Evolutionary conservation across 2,888 invertebrate genomes (phyloP).

Genomic region (Trissoscelio sp.): DNA sequence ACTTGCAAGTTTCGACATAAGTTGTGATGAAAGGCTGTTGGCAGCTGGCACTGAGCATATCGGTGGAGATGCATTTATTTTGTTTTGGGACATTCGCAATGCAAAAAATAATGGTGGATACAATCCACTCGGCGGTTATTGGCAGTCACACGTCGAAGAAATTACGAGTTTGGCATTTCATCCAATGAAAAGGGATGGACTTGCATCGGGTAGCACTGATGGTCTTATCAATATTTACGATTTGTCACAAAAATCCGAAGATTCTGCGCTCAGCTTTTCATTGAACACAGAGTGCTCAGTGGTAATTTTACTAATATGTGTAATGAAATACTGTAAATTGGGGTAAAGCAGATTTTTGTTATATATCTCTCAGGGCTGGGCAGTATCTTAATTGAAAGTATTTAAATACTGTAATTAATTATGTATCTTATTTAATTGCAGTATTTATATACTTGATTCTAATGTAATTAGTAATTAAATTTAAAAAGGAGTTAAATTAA

Average conservation of each 20-base stretch:
- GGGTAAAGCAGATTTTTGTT: no score
- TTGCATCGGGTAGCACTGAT: conserved; percentile 92
- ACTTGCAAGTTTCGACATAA: conserved; percentile 90
- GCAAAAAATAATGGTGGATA: conserved; percentile 79
- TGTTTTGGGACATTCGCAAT: conserved; percentile 92
- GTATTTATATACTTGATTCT: no score
- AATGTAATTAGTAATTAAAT: no score
- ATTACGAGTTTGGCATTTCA: conserved; percentile 88
- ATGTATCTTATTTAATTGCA: no score
- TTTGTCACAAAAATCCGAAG: conserved; percentile 89
- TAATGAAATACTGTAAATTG: no score
- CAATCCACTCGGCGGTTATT: conserved; percentile 90
- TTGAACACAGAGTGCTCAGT: conserved; percentile 92
- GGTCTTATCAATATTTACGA: conserved; percentile 94
- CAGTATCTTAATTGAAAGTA: no score
- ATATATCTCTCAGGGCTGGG: no score
- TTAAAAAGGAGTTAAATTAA: no score
- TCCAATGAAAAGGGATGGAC: conserved; percentile 86
- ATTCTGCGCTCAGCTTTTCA: conserved; percentile 90
- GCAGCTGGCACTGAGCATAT: conserved; percentile 90
- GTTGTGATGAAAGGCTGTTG: conserved; percentile 88
- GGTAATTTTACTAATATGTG: conserved; percentile 82
- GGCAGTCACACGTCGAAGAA: conserved; percentile 93
- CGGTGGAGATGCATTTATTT: conserved; percentile 88
- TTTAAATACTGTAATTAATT: no score